A percentile compares a stretch with the other conserved stretches of the same genome.
Conservation (phyloP, 1,140 invertebrate species). For the Branchinecta lindahli region DNA sequence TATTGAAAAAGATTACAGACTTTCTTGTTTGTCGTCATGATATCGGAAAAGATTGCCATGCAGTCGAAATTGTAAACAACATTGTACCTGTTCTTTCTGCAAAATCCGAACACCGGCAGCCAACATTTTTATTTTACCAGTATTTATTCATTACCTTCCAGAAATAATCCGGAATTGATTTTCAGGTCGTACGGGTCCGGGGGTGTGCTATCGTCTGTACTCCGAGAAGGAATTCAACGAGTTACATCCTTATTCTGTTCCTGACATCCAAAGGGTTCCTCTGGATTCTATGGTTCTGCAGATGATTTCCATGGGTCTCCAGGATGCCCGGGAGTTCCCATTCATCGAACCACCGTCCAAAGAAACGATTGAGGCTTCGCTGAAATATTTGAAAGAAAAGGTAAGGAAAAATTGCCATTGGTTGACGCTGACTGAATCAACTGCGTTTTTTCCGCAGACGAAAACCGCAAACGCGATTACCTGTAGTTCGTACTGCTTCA, state of each 20-base stretch:
- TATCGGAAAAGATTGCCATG: too few species aligned
- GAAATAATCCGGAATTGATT: not conserved
- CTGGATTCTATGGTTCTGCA: conserved; percentile 81
- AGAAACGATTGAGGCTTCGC: conserved; percentile 68
- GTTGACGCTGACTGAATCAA: too few species aligned
- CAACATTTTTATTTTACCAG: too few species aligned
- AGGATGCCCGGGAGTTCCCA: conserved; percentile 78
- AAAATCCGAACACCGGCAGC: too few species aligned
- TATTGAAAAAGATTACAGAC: too few species aligned
- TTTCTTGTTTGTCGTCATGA: too few species aligned
- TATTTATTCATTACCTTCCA: too few species aligned
- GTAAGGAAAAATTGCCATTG: conserved; percentile 34
- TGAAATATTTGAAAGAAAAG: conserved; percentile 72
- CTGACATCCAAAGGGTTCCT: conserved; percentile 81
- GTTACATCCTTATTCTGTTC: conserved; percentile 60
- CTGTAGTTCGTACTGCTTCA: too few species aligned
- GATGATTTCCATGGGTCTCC: conserved; percentile 88
- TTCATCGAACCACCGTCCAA: conserved; percentile 74
- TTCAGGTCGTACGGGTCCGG: conserved; percentile 42
- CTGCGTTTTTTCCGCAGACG: too few species aligned
- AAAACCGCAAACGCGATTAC: too few species aligned
- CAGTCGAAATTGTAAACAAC: too few species aligned
- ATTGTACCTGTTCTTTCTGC: too few species aligned
- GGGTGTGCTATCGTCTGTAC: conserved; percentile 67
- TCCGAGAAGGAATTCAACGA: conserved; percentile 66